These are phyloP conservation scores for Cotesia congregata DNA, from an alignment of 2,888 invertebrate species.

Conservation along the genomic window DNA sequence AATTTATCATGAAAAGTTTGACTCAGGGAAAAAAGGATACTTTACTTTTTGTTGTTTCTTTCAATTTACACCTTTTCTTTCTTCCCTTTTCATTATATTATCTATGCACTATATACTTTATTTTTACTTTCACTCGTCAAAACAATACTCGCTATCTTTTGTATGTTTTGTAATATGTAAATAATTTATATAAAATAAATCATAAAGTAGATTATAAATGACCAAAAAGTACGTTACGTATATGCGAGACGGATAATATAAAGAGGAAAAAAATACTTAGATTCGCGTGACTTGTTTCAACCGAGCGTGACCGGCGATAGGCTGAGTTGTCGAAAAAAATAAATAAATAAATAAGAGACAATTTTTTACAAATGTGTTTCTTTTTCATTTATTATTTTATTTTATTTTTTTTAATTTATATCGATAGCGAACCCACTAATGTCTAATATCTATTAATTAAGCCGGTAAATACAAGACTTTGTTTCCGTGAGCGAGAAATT, in stretches of 20 bases:
- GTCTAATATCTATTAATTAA: background rate
- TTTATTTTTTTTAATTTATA: background rate
- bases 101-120: too few relatives aligned
- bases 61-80: too few relatives aligned
- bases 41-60: too few relatives aligned
- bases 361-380: conserved; percentile 18
- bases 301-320: conserved; percentile 33
- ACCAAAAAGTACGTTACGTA: conserved; percentile 30
- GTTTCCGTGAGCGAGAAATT: background rate
- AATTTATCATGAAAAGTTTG: too few relatives aligned
- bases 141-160: background rate
- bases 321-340: conserved; percentile 26
- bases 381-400: background rate
- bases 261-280: conserved; percentile 18
- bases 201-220: conserved; percentile 24
- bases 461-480: background rate
- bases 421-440: background rate
- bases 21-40: too few relatives aligned
- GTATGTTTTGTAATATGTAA: background rate
- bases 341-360: conserved; percentile 28
- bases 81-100: too few relatives aligned
- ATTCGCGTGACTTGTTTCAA: conserved; percentile 36
- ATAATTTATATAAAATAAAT: background rate
- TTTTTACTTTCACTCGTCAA: too few relatives aligned
- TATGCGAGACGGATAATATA: background rate